Percentiles rank a stretch among this genome's conserved stretches.
Conservation (phyloP, 2,797 vertebrate genomes). For the Malurus leucopterus region DNA sequence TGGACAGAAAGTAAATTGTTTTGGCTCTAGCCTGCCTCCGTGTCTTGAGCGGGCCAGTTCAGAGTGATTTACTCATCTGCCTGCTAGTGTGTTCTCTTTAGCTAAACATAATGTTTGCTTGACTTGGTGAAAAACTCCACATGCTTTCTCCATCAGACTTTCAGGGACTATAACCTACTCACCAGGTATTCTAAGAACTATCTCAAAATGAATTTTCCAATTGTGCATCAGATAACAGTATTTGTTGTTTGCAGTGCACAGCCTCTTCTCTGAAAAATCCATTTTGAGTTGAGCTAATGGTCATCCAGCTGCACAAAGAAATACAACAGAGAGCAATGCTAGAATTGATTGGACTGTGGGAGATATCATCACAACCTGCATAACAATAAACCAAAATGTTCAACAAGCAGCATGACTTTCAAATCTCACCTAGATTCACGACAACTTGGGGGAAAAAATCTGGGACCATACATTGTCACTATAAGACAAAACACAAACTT, state of each 20-base stretch:
- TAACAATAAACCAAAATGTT: not conserved
- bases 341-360: not conserved
- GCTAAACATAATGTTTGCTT: not conserved
- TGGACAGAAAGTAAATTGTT: not conserved
- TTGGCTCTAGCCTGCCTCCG: not conserved
- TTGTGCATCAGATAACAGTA: not conserved
- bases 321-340: not conserved
- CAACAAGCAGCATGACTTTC: not conserved
- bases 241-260: not conserved
- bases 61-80: not conserved
- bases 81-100: not conserved
- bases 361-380: not conserved
- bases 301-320: not conserved
- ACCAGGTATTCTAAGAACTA: not conserved
- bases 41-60: not conserved
- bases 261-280: not conserved
- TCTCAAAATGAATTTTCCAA: not conserved
- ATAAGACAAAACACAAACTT: not conserved
- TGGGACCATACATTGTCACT: accelerated
- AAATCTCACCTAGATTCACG: not conserved
- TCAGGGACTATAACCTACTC: not conserved
- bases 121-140: not conserved
- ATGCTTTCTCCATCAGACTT: not conserved
- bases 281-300: conserved; percentile 8
- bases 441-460: not conserved